A percentile compares a stretch with the other conserved stretches of the same genome.
phyloP scores from a whole-genome alignment of 2,797 vertebrate genomes.

The Myiotriccus ornatus region DNA sequence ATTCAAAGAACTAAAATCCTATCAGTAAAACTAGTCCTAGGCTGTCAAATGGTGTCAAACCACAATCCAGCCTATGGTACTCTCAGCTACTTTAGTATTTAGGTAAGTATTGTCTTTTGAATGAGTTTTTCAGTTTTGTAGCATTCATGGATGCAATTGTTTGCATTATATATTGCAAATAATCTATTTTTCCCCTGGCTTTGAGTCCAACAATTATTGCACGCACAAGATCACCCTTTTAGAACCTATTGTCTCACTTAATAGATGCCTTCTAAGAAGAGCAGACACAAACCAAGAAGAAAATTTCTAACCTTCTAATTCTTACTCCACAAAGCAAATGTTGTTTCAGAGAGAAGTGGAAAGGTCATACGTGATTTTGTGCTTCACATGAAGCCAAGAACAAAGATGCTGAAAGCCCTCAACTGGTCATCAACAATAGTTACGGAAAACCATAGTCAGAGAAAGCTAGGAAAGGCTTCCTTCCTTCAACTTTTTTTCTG shows the following conservation, averaged over 20 bases:
- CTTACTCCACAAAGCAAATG: background rate
- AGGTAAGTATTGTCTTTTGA: background rate
- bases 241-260: background rate
- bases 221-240: background rate
- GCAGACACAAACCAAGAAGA: background rate
- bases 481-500: slow-evolving; percentile 14
- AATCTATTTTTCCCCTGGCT: background rate
- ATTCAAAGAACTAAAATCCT: background rate
- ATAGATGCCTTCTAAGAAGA: background rate
- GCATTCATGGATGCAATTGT: background rate
- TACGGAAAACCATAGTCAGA: slow-evolving; percentile 10
- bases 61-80: background rate
- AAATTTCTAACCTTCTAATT: background rate
- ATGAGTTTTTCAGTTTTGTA: background rate
- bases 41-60: background rate
- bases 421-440: slow-evolving; percentile 8
- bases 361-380: background rate
- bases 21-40: background rate
- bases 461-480: slow-evolving; percentile 31
- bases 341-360: background rate
- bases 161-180: background rate
- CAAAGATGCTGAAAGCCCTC: slow-evolving; percentile 10
- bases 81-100: background rate
- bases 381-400: background rate
- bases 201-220: background rate